Percentiles rank a stretch among this genome's conserved stretches.
Evolutionary conservation across 2,888 invertebrate species (phyloP).

Genomic region (Drosophila demipolita): DNA sequence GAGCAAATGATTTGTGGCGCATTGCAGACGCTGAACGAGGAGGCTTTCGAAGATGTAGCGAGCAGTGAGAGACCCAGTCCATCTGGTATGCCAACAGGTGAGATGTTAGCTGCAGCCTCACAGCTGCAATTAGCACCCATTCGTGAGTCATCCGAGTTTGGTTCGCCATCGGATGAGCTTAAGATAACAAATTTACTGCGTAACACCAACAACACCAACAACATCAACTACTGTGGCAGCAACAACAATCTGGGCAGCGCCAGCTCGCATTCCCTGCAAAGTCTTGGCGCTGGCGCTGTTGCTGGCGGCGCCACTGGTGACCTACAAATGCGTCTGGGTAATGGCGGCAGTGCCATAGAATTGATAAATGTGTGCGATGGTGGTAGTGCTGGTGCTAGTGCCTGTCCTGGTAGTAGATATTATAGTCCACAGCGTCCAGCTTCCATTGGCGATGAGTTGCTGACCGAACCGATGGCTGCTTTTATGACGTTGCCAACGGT

Average conservation of each 20-base stretch:
- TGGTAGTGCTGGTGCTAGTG: constrained; percentile 47
- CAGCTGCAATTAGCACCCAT: constrained; percentile 85
- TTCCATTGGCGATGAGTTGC: constrained; percentile 68
- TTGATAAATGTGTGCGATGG: constrained; percentile 47
- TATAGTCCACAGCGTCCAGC: constrained; percentile 54
- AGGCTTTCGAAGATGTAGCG: constrained; percentile 95
- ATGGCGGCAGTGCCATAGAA: constrained; percentile 62
- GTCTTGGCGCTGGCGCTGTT: constrained; percentile 47
- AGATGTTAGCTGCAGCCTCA: constrained; percentile 84
- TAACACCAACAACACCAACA: constrained; percentile 71
- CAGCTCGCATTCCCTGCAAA: constrained; percentile 82
- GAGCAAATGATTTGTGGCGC: constrained; percentile 98
- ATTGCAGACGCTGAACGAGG: constrained; percentile 95
- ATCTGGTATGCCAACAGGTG: constrained; percentile 86
- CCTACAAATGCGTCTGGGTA: constrained; percentile 59
- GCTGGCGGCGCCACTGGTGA: constrained; percentile 43
- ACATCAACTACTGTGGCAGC: constrained; percentile 46
- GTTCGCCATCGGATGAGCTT: constrained; percentile 84
- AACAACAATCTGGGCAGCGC: constrained; percentile 60
- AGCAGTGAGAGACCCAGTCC: constrained; percentile 88
- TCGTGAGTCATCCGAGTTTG: constrained; percentile 85
- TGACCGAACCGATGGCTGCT: constrained; percentile 62
- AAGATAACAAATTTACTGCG: constrained; percentile 74
- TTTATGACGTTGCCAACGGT: constrained; percentile 77
- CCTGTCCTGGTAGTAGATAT: constrained; percentile 44